phyloP scores from a whole-genome alignment of 1,140 invertebrate species.

The Elymnias hypermnestra region DNA sequence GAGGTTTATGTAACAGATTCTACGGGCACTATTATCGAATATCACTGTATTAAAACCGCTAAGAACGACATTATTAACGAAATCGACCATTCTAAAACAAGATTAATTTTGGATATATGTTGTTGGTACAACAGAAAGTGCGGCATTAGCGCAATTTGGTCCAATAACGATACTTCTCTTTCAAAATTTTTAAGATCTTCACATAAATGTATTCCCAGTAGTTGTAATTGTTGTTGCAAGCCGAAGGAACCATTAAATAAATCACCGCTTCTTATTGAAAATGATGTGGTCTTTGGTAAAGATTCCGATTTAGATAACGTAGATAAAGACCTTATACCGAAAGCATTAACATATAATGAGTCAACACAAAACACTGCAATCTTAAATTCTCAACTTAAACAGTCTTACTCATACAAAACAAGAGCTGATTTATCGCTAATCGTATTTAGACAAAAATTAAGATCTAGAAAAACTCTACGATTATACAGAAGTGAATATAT shows the following conservation, averaged over 20 bases:
- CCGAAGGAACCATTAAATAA: neutral
- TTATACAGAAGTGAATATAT: too few relatives aligned
- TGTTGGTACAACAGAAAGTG: constrained; percentile 2
- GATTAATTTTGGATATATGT: neutral
- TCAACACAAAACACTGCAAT: too few relatives aligned
- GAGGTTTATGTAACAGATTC: constrained; percentile 1
- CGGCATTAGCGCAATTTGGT: constrained; percentile 2
- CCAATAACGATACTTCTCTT: neutral
- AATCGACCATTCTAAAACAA: neutral
- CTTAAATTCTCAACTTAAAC: too few relatives aligned
- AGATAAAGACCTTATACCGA: too few relatives aligned
- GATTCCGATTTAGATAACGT: too few relatives aligned
- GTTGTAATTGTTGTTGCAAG: constrained; percentile 26
- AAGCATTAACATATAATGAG: too few relatives aligned
- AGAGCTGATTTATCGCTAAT: too few relatives aligned
- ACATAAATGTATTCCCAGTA: constrained; percentile 15
- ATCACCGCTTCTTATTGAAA: too few relatives aligned
- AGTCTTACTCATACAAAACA: too few relatives aligned
- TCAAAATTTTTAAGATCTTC: constrained; percentile 13
- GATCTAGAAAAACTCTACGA: too few relatives aligned
- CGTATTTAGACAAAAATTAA: too few relatives aligned
- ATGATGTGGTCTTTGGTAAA: too few relatives aligned
- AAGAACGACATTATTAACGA: neutral
- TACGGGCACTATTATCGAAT: neutral
- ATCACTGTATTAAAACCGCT: neutral